A percentile compares a stretch with the other conserved stretches of the same genome.
Conservation (phyloP, 2,888 invertebrate genomes). For the Thymelicus sylvestris region DNA sequence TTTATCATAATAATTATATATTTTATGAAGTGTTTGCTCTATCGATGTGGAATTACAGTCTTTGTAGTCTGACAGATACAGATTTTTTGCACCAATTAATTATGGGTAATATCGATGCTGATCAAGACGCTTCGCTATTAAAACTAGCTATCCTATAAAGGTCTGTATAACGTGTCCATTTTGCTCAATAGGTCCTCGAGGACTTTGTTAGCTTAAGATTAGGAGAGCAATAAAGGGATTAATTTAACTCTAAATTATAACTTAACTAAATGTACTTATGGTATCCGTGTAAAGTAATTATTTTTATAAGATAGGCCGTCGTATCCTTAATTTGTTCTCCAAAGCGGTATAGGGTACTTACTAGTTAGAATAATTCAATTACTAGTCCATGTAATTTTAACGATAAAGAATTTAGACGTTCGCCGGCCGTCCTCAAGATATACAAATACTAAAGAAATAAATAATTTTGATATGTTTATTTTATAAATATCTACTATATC, state of each 20-base stretch:
- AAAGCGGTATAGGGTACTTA: slow-evolving; percentile 84
- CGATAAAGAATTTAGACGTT: slow-evolving; percentile 74
- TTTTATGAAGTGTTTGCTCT: too few relatives aligned
- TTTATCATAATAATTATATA: too few relatives aligned
- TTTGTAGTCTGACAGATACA: background rate
- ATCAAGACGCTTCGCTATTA: slow-evolving; percentile 20
- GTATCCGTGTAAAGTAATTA: slow-evolving; percentile 60
- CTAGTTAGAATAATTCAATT: slow-evolving; percentile 83
- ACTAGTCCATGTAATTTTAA: slow-evolving; percentile 83
- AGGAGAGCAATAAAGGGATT: slow-evolving; percentile 75
- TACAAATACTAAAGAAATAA: slow-evolving; percentile 28
- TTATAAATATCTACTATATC: slow-evolving; percentile 25
- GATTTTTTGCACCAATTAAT: background rate
- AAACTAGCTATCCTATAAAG: slow-evolving; percentile 57
- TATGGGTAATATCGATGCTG: slow-evolving; percentile 28
- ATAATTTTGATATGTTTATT: slow-evolving; percentile 36
- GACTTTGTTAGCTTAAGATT: slow-evolving; percentile 74
- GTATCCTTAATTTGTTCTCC: slow-evolving; percentile 73
- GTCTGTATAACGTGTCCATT: slow-evolving; percentile 74
- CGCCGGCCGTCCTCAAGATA: slow-evolving; percentile 59
- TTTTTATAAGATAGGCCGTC: slow-evolving; percentile 67
- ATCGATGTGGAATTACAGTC: too few relatives aligned
- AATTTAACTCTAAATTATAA: slow-evolving; percentile 57
- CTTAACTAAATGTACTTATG: slow-evolving; percentile 60
- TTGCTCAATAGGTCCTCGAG: slow-evolving; percentile 79